Conservation (phyloP, 2,888 invertebrate genomes). For the Arge pagana region DNA sequence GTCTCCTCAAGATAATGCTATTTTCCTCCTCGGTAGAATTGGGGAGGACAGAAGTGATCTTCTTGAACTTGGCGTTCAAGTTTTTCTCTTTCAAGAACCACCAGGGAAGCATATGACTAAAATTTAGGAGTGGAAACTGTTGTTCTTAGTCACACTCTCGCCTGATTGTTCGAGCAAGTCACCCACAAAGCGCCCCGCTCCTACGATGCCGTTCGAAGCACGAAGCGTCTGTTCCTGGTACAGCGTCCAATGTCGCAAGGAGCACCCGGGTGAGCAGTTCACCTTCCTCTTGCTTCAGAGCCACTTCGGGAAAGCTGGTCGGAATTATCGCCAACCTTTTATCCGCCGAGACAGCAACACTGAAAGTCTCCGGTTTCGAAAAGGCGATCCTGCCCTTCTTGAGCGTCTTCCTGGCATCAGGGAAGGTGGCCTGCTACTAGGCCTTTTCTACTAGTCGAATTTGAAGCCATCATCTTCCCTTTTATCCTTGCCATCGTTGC, state of each 20-base stretch:
- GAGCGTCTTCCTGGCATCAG: neutral
- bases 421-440: conserved; percentile 9
- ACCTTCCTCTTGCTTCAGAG: neutral
- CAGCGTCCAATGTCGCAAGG: conserved; percentile 5
- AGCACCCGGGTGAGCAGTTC: conserved; percentile 13
- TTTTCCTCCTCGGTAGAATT: neutral
- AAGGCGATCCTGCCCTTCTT: conserved; percentile 5
- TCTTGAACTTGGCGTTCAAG: conserved; percentile 4
- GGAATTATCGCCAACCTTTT: neutral
- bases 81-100: neutral
- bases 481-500: too few species aligned
- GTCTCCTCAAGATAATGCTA: conserved; percentile 17
- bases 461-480: too few species aligned
- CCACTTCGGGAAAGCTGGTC: neutral
- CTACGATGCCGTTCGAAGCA: conserved; percentile 14
- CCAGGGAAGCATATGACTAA: neutral
- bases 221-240: neutral
- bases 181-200: conserved; percentile 16
- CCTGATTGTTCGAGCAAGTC: conserved; percentile 9
- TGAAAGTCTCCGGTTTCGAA: neutral
- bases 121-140: neutral
- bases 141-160: neutral
- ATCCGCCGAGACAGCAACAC: neutral
- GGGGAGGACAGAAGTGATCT: conserved; percentile 8
- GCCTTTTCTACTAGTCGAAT: too few species aligned